Percentiles rank a stretch among this genome's conserved stretches.
These are phyloP conservation scores for Panagrolaimus sp. DNA, from an alignment of 1,140 invertebrate species.

Conservation along the genomic window DNA sequence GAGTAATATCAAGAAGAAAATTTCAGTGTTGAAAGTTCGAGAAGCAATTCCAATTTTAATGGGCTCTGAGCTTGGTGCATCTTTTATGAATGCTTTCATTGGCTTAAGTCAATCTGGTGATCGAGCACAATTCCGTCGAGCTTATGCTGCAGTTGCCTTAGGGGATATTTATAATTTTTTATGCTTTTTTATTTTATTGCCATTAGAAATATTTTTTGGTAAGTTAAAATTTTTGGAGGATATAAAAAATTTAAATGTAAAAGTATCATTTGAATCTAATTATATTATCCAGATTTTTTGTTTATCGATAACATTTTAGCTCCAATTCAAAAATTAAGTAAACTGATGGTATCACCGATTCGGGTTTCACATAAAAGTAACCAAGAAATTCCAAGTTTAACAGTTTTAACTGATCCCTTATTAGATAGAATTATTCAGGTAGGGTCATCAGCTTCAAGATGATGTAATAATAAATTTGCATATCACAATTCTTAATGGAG, in stretches of 20 bases:
- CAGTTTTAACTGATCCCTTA: constrained; percentile 47
- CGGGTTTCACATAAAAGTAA: constrained; percentile 24
- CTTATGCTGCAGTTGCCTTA: constrained; percentile 62
- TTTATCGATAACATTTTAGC: constrained; percentile 29
- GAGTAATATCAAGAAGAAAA: too few relatives aligned
- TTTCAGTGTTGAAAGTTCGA: constrained; percentile 58
- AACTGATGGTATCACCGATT: constrained; percentile 43
- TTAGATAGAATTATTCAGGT: constrained; percentile 45
- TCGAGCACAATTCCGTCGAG: constrained; percentile 60
- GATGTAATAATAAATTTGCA: not conserved
- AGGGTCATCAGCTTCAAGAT: not conserved
- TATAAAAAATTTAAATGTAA: not conserved
- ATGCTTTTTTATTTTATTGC: constrained; percentile 61
- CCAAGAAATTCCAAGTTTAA: constrained; percentile 40
- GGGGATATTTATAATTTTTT: constrained; percentile 64
- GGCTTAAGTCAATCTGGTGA: constrained; percentile 57
- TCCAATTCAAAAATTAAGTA: constrained; percentile 44
- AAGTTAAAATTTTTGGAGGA: not conserved
- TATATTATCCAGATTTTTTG: too few relatives aligned
- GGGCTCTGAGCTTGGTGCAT: constrained; percentile 61
- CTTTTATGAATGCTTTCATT: constrained; percentile 60
- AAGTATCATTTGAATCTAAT: too few relatives aligned
- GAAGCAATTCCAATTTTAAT: constrained; percentile 61
- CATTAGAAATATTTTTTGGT: constrained; percentile 60
- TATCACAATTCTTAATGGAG: too few relatives aligned